phyloP scores from a whole-genome alignment of 2,888 invertebrate species.

The Andrena dorsata region DNA sequence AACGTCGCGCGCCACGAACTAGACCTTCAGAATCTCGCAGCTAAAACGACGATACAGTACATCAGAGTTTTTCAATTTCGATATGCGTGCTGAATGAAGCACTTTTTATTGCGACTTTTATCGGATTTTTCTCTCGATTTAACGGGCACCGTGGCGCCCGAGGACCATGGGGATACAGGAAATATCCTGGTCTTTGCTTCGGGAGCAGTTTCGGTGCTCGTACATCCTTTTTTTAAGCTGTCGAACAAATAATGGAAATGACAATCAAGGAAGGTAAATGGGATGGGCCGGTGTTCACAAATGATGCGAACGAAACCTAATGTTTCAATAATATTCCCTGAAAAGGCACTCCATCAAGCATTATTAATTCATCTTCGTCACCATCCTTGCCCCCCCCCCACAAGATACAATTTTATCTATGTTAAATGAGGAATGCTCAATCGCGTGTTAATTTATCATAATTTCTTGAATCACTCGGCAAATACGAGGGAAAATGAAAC shows the following conservation, averaged over 20 bases:
- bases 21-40: neutral
- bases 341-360: neutral
- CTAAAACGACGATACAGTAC: neutral
- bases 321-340: neutral
- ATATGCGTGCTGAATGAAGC: conserved; percentile 36
- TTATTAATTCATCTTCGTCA: neutral
- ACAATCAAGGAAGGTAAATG: neutral
- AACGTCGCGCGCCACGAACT: conserved; percentile 7
- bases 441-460: too few species aligned
- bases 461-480: neutral
- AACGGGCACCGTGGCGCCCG: conserved; percentile 16
- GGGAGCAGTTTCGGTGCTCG: neutral
- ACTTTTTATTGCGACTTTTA: conserved; percentile 48
- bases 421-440: neutral
- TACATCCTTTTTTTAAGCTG: conserved; percentile 2
- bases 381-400: neutral
- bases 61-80: conserved; percentile 48
- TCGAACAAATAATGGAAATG: conserved; percentile 2
- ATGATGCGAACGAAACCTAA: neutral
- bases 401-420: too few species aligned
- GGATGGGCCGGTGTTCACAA: neutral
- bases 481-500: neutral
- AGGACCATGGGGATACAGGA: neutral
- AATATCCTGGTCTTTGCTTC: conserved; percentile 37
- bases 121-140: conserved; percentile 47